Base-by-base conservation (phyloP, 2,113 vertebrate genomes). In the Otocyon megalotis region DNA sequence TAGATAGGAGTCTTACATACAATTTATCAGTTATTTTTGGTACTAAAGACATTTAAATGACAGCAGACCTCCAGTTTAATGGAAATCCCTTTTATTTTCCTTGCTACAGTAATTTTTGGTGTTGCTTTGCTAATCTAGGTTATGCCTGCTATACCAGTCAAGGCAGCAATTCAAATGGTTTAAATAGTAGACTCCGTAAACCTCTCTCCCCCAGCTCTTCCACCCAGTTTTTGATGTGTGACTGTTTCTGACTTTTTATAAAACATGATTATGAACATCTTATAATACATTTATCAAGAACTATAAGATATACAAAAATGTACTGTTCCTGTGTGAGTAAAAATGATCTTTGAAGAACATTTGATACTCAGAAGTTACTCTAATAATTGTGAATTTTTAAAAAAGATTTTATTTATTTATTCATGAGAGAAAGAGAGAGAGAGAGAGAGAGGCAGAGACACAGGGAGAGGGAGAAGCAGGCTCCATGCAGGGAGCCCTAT, bases 341-440 rank as follows among this genome's bases (percentile, higher is more conserved):
- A 94, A 90, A 60, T 69, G 20, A 86, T 88, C 43, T 86, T 76
- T 97, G 60, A 72, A 79, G 62, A 97, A n/a, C 85, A 54, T 60
- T 9, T 72, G 22, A n/a, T 62, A 92, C 74, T 79, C 56, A 43
- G 58, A 76, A 81, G 14, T 82, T 69, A 89, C 28, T 35, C n/a
- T 96, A 71, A 92, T 86, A 96, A 65, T 80, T 90, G 48, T 62
- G 56, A 94, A 65, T 69, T 92, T 92, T 53, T 43, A 74, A 43
- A 43, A 43, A 43, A 43, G 43, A 43, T 43, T 43, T 43, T 43
- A 43, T 43, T 43, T 43, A 43, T 43, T 43, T 43, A 5, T 43
- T 43, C 43, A 43, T 43, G 43, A 43, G 43, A 43, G 43, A 43
- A 5, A 43, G 43, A 43, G 5, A 43, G 43, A 43, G 43, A 43